Conservation (phyloP, 2,113 vertebrate species). For the Mustela nigripes region DNA sequence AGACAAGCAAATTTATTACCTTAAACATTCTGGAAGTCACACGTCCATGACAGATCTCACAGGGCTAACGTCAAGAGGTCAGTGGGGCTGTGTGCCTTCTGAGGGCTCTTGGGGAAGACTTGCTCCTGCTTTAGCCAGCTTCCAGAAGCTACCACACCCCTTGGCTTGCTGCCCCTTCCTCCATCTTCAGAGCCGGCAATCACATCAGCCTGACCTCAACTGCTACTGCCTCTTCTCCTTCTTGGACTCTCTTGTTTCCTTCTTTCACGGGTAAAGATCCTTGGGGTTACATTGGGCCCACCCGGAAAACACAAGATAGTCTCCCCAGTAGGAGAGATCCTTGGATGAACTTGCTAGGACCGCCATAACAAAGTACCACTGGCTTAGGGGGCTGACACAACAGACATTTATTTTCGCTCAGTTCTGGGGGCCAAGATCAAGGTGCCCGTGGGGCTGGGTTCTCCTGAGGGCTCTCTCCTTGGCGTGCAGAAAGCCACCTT, state of each 20-base stretch:
- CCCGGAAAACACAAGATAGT: not conserved
- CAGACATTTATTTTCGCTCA: not conserved
- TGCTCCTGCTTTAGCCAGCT: not conserved
- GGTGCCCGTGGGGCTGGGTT: not conserved
- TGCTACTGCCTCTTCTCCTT: not conserved
- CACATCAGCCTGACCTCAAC: not conserved
- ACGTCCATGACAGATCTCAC: not conserved
- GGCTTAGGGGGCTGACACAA: not conserved
- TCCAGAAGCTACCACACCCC: not conserved
- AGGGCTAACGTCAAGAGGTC: not conserved
- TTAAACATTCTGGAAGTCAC: not conserved
- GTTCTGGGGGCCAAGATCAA: not conserved
- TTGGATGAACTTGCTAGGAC: not conserved
- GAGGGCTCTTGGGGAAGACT: not conserved
- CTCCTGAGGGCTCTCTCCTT: not conserved
- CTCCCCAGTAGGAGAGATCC: not conserved
- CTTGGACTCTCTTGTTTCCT: not conserved
- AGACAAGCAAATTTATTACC: not conserved
- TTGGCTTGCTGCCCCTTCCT: no score
- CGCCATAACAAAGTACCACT: not conserved
- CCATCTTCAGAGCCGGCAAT: not conserved
- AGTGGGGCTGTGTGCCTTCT: rapidly evolving
- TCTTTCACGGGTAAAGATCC: not conserved
- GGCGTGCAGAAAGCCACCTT: not conserved
- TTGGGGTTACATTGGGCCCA: not conserved